Conservation (phyloP, 1,140 invertebrate genomes). For the Yoshiicerus persimilis region DNA sequence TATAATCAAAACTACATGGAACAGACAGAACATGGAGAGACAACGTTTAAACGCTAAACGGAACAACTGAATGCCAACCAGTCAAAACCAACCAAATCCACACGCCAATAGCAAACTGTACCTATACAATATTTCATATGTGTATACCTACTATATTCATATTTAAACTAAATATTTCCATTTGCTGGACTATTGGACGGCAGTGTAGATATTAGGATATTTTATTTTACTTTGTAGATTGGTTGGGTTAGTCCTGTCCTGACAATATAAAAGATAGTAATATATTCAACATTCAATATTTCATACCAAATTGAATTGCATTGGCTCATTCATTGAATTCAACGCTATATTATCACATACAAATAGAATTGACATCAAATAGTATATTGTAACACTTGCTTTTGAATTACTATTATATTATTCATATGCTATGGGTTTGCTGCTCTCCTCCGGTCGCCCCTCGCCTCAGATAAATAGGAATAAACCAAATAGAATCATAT, state of each 20-base stretch:
- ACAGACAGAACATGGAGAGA: neutral
- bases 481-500: constrained; percentile 9
- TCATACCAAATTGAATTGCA: constrained; percentile 25
- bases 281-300: constrained; percentile 32
- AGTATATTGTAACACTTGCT: neutral
- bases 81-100: neutral
- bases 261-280: constrained; percentile 8
- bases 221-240: neutral
- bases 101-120: neutral
- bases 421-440: neutral
- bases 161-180: too few relatives aligned
- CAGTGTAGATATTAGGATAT: neutral
- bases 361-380: neutral
- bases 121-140: too few relatives aligned
- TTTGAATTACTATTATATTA: neutral
- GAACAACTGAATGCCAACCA: neutral
- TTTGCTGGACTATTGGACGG: neutral
- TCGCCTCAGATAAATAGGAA: neutral
- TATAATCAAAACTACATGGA: neutral
- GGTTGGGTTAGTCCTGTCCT: constrained; percentile 8
- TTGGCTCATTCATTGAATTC: neutral
- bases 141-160: too few relatives aligned
- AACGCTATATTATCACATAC: neutral
- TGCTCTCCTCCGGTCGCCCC: neutral
- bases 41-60: neutral